Conservation (phyloP, 2,113 vertebrate genomes). For the Nesoenas mayeri region DNA sequence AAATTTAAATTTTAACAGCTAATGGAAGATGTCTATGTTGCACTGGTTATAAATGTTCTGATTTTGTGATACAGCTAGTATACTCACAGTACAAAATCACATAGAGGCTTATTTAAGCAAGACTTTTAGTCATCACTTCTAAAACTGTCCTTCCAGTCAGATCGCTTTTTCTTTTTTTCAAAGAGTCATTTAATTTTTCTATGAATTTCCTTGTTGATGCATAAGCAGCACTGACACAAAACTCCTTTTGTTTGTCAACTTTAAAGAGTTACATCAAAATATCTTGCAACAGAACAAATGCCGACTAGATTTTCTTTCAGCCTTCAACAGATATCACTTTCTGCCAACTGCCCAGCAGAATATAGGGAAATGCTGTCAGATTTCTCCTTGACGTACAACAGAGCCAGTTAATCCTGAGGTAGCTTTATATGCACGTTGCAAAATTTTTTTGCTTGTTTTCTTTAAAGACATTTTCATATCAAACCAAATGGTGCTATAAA, state of each 20-base stretch:
- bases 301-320: background rate
- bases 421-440: background rate
- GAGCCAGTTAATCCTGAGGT: background rate
- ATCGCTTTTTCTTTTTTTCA: background rate
- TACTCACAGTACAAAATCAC: background rate
- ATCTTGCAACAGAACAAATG: background rate
- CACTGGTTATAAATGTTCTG: background rate
- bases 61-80: background rate
- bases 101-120: background rate
- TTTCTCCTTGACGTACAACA: background rate
- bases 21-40: background rate
- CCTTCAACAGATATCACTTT: background rate
- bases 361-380: background rate
- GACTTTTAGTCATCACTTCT: background rate
- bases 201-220: background rate
- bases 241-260: background rate
- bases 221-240: background rate
- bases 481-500: background rate
- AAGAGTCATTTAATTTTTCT: background rate
- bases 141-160: background rate
- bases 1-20: background rate
- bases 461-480: background rate
- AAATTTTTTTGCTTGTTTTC: background rate
- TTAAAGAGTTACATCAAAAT: constrained; percentile 17
- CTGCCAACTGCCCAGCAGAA: background rate